Evolutionary conservation across 1,140 invertebrate genomes (phyloP), one percentile per base, ranked within the genome.

Genomic region (Temnothorax longispinosus): DNA sequence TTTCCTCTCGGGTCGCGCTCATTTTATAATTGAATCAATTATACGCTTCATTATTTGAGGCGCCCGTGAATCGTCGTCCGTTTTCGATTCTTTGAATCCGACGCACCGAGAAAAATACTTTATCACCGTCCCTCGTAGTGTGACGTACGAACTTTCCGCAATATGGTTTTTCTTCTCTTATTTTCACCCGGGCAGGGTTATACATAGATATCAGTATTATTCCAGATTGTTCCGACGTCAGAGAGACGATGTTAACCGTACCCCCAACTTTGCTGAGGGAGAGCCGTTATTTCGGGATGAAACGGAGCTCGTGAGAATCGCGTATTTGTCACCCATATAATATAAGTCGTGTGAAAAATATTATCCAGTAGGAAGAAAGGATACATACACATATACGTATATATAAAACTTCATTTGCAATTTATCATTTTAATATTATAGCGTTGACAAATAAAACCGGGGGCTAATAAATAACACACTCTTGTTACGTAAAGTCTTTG

Each of bases 11-110:
- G 18, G 18, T 38, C n/a, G 5, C 32, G 21, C 35, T 69, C 32
- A 15, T 80, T 80, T 71, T 80, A 80, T 80, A 80, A 80, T 80
- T 50, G 77, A 80, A 80, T 80, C 32, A 80, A 71, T 80, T 80
- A 71, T 5, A 71, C 27, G 64, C 13, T 52, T 27, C 62, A 50
- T 72, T 80, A 80, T 80, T 80, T n/a, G 18, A 35, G 27, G 38
- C 52, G 47, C 41, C 11, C 11, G 38, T 41, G 74, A 76, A 60
- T 58, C 21, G 64, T 21, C 52, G 35, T 56, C 35, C 35, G 50
- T 72, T 72, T 54, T 27, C 32, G 11, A 74, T 74, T 56, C 47
- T 74, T 35, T 18, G 32, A 3, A 69, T 18, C 62, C 13, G 18
- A 35, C 71, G 18, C 18, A 67, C 13, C n/a, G 21, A 1, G 11